phyloP scores from a whole-genome alignment of 2,113 vertebrate genomes.

The Apus apus region DNA sequence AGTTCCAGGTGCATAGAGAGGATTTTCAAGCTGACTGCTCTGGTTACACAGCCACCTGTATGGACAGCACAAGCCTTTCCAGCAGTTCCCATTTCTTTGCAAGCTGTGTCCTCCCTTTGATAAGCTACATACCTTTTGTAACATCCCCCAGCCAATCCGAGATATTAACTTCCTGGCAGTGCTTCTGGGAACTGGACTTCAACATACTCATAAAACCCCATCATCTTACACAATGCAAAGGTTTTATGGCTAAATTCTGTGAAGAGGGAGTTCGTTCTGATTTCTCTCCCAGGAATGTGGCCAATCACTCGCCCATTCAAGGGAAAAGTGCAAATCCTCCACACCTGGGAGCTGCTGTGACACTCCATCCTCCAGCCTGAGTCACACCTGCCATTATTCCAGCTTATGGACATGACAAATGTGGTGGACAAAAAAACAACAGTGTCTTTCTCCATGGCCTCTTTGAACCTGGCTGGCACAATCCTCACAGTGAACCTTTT shows the following conservation, averaged over 20 bases:
- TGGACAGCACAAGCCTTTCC: no score
- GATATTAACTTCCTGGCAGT: not conserved
- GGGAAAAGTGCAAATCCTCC: not conserved
- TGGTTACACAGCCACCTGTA: not conserved
- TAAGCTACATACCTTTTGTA: not conserved
- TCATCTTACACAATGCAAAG: not conserved
- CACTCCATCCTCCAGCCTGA: not conserved
- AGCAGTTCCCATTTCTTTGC: not conserved
- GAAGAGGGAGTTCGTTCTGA: not conserved
- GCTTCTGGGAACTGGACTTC: not conserved
- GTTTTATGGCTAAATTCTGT: not conserved
- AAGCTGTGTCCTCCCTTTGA: not conserved
- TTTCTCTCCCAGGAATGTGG: not conserved
- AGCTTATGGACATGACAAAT: rapidly evolving
- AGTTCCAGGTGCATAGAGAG: no score
- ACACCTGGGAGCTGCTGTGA: not conserved
- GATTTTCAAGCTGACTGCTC: not conserved
- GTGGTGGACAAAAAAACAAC: not conserved
- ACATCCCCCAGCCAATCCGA: not conserved
- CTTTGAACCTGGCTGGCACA: not conserved
- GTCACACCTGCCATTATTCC: rapidly evolving
- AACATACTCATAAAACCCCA: not conserved
- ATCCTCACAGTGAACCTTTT: not conserved
- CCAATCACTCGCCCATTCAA: not conserved
- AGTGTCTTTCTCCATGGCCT: not conserved